Evolutionary conservation across 2,113 vertebrate species (phyloP).

Genomic region (Neogobius melanostomus): DNA sequence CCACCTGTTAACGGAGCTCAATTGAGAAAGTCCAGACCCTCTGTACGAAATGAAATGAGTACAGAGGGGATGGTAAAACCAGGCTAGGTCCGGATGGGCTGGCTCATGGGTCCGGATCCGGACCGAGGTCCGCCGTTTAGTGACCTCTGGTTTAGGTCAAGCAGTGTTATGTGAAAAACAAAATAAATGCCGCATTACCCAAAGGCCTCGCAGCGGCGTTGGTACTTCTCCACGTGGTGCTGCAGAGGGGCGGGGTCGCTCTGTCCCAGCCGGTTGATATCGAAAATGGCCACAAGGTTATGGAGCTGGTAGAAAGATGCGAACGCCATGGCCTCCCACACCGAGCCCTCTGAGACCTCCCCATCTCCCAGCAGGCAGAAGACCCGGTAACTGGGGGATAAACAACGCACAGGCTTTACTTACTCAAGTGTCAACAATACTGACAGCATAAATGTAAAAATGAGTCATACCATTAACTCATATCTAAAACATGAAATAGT

Average conservation of each 20-base stretch:
- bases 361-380: slow-evolving; percentile 93
- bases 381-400: slow-evolving; percentile 79
- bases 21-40: no score
- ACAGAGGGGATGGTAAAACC: no score
- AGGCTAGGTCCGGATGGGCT: no score
- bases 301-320: slow-evolving; percentile 91
- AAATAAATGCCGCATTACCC: slow-evolving; percentile 62
- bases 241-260: slow-evolving; percentile 91
- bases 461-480: no score
- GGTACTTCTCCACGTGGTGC: slow-evolving; percentile 90
- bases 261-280: slow-evolving; percentile 94
- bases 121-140: no score
- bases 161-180: background rate
- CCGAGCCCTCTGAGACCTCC: slow-evolving; percentile 90
- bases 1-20: no score
- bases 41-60: no score
- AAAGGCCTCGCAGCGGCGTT: slow-evolving; percentile 92
- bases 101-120: no score
- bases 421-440: no score
- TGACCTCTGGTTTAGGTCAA: no score
- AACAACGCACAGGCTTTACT: background rate
- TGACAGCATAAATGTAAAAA: no score
- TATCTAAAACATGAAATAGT: no score
- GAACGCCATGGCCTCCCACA: slow-evolving; percentile 97
- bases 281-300: slow-evolving; percentile 91